Evolutionary conservation across 2,797 vertebrate genomes (phyloP).

Genomic region (Parotocinclus haroldoi): DNA sequence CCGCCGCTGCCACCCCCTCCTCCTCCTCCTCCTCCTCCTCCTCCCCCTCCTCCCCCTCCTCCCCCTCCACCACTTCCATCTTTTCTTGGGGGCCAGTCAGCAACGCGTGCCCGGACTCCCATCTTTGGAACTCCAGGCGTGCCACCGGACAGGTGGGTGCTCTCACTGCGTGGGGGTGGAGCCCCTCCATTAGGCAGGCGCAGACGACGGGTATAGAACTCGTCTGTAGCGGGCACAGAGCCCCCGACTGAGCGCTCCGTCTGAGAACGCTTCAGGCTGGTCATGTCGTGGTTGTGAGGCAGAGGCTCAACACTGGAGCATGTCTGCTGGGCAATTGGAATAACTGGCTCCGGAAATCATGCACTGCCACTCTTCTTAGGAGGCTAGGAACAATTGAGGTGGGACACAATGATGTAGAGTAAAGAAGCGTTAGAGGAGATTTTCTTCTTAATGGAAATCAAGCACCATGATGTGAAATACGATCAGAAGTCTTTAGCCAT

Average conservation of each 20-base stretch:
- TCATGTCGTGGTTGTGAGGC: slow-evolving; percentile 77
- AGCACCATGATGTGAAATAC: slow-evolving; percentile 9
- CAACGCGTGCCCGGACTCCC: slow-evolving; percentile 95
- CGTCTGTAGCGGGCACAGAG: slow-evolving; percentile 87
- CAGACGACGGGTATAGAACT: slow-evolving; percentile 95
- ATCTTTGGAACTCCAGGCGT: slow-evolving; percentile 97
- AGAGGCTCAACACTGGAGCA: slow-evolving; percentile 65
- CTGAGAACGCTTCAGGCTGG: slow-evolving; percentile 97
- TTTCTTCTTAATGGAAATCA: slow-evolving; percentile 10
- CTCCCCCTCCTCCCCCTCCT: too few species aligned
- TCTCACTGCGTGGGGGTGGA: slow-evolving; percentile 90
- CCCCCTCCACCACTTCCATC: slow-evolving; percentile 64
- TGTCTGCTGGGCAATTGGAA: slow-evolving; percentile 49
- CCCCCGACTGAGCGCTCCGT: slow-evolving; percentile 92
- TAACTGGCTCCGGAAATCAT: slow-evolving; percentile 51
- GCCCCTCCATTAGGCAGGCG: slow-evolving; percentile 94
- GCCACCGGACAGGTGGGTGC: slow-evolving; percentile 78
- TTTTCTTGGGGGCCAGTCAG: slow-evolving; percentile 97
- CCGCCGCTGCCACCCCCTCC: slow-evolving; percentile 41
- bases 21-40: slow-evolving; percentile 17
- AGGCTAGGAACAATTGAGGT: slow-evolving; percentile 1
- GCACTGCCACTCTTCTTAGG: slow-evolving; percentile 43
- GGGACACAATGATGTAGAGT: not conserved
- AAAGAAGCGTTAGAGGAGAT: slow-evolving; percentile 19
- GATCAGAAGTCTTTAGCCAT: slow-evolving; percentile 24